Conservation (phyloP, 2,113 vertebrate genomes). For the Chelonoidis abingdonii region DNA sequence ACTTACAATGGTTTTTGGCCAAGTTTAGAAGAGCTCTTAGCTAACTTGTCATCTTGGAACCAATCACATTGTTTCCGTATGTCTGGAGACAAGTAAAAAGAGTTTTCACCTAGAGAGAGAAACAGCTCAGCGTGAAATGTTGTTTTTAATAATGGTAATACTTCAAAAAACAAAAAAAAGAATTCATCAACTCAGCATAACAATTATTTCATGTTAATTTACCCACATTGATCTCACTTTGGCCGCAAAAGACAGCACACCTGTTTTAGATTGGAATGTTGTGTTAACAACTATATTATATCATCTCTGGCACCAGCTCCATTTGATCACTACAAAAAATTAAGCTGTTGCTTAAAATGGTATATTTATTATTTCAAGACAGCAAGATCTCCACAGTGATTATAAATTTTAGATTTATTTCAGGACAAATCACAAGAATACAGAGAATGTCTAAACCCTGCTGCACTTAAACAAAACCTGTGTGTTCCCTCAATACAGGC, state of each 20-base stretch:
- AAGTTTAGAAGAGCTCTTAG: conserved; percentile 64
- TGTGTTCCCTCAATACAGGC: background rate
- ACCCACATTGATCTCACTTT: background rate
- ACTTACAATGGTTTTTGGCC: conserved; percentile 83
- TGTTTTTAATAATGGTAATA: background rate
- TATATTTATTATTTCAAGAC: background rate
- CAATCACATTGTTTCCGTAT: conserved; percentile 87
- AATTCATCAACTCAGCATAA: background rate
- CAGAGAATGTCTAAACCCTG: background rate
- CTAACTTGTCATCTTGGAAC: conserved; percentile 88
- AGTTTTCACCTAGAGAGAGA: conserved; percentile 87
- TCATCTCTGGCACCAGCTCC: background rate
- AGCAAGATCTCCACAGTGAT: background rate
- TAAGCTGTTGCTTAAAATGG: background rate
- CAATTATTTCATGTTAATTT: background rate
- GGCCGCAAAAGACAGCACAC: background rate
- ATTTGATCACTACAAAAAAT: background rate
- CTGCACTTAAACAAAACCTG: background rate
- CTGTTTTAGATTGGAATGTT: background rate
- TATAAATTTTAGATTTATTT: background rate
- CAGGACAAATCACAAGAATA: background rate
- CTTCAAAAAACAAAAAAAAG: background rate
- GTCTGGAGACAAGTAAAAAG: conserved; percentile 89
- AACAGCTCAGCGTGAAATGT: background rate
- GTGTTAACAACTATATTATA: background rate